phyloP scores from a whole-genome alignment of 2,797 vertebrate genomes.

The Varecia variegata region DNA sequence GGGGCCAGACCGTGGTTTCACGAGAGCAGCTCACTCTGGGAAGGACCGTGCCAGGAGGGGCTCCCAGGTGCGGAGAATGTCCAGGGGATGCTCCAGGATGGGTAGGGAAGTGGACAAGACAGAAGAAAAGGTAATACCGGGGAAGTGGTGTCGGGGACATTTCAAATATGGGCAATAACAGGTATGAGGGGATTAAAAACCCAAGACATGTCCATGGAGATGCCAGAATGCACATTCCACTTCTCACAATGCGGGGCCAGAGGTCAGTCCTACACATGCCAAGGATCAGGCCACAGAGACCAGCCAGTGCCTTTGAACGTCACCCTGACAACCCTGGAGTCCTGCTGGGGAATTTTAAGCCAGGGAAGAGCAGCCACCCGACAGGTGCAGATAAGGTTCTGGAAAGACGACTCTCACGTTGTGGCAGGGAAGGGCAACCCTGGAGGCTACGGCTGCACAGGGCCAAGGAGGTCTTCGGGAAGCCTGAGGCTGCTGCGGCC shows the following conservation, averaged over 20 bases:
- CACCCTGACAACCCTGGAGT: background rate
- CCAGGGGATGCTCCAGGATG: accelerated
- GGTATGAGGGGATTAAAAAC: no score
- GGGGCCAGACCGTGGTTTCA: accelerated
- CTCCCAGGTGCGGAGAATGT: no score
- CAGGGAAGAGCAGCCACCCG: background rate
- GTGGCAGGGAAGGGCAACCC: no score
- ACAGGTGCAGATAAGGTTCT: background rate
- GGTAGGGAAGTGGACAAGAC: accelerated
- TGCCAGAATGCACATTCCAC: background rate
- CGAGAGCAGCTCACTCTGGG: accelerated
- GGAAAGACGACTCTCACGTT: accelerated
- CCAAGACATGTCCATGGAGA: background rate
- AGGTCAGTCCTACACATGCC: background rate
- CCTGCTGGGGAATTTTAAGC: background rate
- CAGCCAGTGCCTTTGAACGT: background rate
- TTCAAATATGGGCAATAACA: background rate
- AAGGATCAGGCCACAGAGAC: background rate
- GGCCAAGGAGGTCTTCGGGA: background rate
- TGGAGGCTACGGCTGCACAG: accelerated
- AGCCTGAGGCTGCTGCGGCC: accelerated
- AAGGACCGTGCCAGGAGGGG: accelerated
- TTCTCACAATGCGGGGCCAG: accelerated
- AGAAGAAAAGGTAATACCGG: accelerated
- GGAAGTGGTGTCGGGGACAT: no score